Evolutionary conservation across 2,888 invertebrate genomes (phyloP).

Genomic region (Apodemia zela): DNA sequence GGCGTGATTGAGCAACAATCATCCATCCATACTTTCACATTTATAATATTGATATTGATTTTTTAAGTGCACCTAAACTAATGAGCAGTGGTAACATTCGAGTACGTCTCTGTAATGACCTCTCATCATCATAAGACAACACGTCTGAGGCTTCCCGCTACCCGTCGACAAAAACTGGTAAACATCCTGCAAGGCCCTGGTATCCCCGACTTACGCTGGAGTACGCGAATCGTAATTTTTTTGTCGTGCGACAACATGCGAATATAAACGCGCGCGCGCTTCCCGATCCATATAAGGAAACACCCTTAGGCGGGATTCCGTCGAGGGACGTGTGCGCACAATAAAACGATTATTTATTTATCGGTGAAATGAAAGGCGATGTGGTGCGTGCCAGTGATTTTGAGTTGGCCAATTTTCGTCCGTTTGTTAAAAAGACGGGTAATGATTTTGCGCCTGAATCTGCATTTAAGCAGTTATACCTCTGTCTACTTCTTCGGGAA

Average conservation of each 20-base stretch:
- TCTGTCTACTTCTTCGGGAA: too few species aligned
- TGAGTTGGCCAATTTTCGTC: conserved; percentile 15
- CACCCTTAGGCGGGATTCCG: conserved; percentile 70
- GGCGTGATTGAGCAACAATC: too few species aligned
- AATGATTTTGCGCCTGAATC: neutral
- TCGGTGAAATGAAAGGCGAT: conserved; percentile 44
- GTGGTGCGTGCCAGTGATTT: conserved; percentile 35
- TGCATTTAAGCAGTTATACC: too few species aligned
- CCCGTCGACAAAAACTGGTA: conserved; percentile 24
- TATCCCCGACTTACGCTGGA: conserved; percentile 47
- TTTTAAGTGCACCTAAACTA: too few species aligned
- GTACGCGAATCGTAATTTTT: conserved; percentile 73
- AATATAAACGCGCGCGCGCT: conserved; percentile 49
- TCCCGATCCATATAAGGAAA: conserved; percentile 64
- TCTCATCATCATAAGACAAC: conserved; percentile 14
- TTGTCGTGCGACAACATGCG: conserved; percentile 53
- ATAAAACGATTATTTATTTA: conserved; percentile 73
- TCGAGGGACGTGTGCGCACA: conserved; percentile 60
- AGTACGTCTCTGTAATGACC: conserved; percentile 3
- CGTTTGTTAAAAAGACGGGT: neutral
- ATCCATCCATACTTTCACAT: too few species aligned
- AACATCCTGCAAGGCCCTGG: conserved; percentile 22
- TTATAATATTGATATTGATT: too few species aligned
- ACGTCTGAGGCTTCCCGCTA: conserved; percentile 16
- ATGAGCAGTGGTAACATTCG: neutral